Evolutionary conservation across 2,888 invertebrate species (phyloP).

Genomic region (Scaptomyza caliginosa): DNA sequence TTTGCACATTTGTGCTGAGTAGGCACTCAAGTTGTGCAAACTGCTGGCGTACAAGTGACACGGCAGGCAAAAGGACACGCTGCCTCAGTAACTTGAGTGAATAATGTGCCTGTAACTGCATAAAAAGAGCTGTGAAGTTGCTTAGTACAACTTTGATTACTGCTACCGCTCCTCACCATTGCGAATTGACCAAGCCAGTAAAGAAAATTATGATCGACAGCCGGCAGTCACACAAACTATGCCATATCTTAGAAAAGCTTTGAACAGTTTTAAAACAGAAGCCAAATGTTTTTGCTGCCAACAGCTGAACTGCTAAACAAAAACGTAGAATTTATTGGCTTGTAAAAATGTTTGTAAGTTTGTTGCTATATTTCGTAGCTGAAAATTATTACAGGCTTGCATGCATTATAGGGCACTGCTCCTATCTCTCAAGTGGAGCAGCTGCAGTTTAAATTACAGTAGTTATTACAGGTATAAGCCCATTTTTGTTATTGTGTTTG

Average conservation of each 20-base stretch:
- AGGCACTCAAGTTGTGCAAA: slow-evolving; percentile 68
- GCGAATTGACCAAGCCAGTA: slow-evolving; percentile 12
- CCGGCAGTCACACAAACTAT: neutral
- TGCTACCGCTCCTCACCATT: slow-evolving; percentile 8
- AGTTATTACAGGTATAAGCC: slow-evolving; percentile 11
- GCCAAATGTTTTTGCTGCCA: slow-evolving; percentile 52
- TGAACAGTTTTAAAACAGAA: slow-evolving; percentile 54
- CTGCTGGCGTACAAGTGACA: slow-evolving; percentile 54
- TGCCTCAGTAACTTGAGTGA: slow-evolving; percentile 44
- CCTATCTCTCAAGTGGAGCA: slow-evolving; percentile 31
- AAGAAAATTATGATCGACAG: slow-evolving; percentile 29
- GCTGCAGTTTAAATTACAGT: slow-evolving; percentile 52
- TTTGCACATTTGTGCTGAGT: slow-evolving; percentile 74
- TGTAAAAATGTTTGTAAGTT: slow-evolving; percentile 54
- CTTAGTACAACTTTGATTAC: slow-evolving; percentile 50
- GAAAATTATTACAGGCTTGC: slow-evolving; percentile 70
- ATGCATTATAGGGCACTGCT: slow-evolving; percentile 61
- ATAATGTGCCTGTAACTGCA: slow-evolving; percentile 48
- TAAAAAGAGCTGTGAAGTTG: slow-evolving; percentile 48
- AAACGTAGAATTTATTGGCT: slow-evolving; percentile 65
- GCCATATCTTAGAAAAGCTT: slow-evolving; percentile 34
- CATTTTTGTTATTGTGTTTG: slow-evolving; percentile 8
- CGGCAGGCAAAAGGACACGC: slow-evolving; percentile 15
- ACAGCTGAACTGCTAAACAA: slow-evolving; percentile 35
- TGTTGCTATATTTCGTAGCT: slow-evolving; percentile 42